These are phyloP conservation scores for Myioborus melanocephalus DNA, from an alignment of 2,797 vertebrate species.

Conservation along the genomic window DNA sequence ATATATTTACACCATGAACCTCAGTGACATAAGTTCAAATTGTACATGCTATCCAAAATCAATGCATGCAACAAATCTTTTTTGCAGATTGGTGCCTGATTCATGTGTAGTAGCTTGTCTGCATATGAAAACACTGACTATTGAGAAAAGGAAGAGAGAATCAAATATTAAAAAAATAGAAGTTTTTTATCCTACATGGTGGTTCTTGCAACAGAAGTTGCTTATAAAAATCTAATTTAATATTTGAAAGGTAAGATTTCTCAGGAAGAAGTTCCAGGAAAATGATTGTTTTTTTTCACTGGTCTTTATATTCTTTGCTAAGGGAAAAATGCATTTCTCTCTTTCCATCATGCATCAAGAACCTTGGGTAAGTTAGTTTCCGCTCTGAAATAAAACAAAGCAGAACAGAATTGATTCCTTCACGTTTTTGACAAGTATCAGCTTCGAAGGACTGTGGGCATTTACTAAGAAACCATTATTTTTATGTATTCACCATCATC, in stretches of 20 bases:
- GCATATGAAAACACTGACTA: neutral
- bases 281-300: neutral
- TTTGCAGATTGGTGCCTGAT: neutral
- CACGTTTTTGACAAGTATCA: neutral
- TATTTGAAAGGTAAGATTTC: neutral
- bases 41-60: neutral
- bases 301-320: neutral
- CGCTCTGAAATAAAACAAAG: neutral
- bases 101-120: neutral
- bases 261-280: neutral
- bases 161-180: neutral
- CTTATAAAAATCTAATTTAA: neutral
- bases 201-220: neutral
- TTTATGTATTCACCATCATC: neutral
- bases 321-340: neutral
- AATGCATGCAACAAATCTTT: neutral
- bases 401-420: neutral
- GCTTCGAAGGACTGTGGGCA: neutral
- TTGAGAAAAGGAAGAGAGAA: neutral
- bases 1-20: neutral
- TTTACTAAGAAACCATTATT: neutral
- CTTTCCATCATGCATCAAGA: neutral
- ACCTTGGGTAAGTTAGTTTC: neutral
- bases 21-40: neutral
- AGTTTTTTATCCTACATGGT: accelerated